Conservation (phyloP, 2,888 invertebrate genomes). For the Drosophila anomalata region DNA sequence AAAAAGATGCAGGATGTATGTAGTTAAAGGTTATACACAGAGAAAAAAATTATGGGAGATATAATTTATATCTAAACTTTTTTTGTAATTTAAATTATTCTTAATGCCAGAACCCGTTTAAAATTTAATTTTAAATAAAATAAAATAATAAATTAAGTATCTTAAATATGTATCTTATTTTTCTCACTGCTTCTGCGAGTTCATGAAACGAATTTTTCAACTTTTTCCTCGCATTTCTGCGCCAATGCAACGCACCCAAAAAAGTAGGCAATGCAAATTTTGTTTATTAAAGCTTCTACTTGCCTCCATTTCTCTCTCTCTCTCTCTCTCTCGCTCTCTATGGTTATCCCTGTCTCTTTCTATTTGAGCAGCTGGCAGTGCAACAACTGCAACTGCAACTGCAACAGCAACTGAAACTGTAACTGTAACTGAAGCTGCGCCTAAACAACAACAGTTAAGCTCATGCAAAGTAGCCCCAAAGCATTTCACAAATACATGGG, state of each 20-base stretch:
- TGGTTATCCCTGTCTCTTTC: conserved; percentile 14
- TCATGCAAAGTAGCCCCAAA: conserved; percentile 64
- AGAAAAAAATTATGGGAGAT: background rate
- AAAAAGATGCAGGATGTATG: conserved; percentile 4
- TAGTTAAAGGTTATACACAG: background rate
- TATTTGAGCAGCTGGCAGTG: conserved; percentile 44
- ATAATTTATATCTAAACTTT: too few species aligned
- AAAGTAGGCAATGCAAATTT: conserved; percentile 66
- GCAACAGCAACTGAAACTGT: conserved; percentile 28
- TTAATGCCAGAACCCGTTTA: background rate
- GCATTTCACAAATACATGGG: conserved; percentile 42
- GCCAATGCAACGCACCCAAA: conserved; percentile 7
- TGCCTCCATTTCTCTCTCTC: background rate
- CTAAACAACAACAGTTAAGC: conserved; percentile 76
- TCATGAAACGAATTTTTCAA: conserved; percentile 2
- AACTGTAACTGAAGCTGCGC: conserved; percentile 61
- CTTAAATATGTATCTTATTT: background rate
- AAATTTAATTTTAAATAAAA: background rate
- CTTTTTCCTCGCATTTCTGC: conserved; percentile 1
- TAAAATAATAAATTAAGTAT: background rate
- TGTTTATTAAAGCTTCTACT: conserved; percentile 53
- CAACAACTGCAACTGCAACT: conserved; percentile 25
- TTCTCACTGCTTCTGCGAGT: background rate
- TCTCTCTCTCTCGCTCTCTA: background rate
- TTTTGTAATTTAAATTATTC: background rate